A percentile compares a stretch with the other conserved stretches of the same genome.
Conservation (phyloP, 2,113 vertebrate genomes). For the Phycodurus eques region DNA sequence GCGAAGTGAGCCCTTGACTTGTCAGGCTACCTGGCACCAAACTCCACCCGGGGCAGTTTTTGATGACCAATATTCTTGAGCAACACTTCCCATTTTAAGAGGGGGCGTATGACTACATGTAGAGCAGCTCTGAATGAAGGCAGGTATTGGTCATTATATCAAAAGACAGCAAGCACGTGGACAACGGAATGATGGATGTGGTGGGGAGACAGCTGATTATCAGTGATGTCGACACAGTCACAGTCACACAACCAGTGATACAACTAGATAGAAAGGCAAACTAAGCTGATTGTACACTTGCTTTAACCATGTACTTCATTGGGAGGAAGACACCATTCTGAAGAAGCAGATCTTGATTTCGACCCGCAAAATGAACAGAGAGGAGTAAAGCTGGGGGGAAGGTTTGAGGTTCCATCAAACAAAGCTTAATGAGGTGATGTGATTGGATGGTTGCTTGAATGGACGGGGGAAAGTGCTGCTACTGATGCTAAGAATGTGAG, state of each 20-base stretch:
- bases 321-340: constrained; percentile 68
- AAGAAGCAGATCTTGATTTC: constrained; percentile 43
- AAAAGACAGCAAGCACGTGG: constrained; percentile 45
- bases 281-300: constrained; percentile 66
- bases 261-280: constrained; percentile 64
- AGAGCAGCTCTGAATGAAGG: constrained; percentile 55
- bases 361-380: constrained; percentile 50
- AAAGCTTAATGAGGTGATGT: neutral
- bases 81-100: neutral
- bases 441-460: neutral
- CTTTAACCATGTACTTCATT: constrained; percentile 65
- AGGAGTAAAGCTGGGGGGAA: neutral
- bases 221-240: constrained; percentile 51
- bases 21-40: constrained; percentile 26
- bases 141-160: constrained; percentile 61
- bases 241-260: constrained; percentile 51
- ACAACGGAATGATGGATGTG: constrained; percentile 15
- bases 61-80: neutral
- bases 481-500: constrained; percentile 28
- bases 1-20: constrained; percentile 48
- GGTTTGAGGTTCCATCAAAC: neutral
- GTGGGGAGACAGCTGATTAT: constrained; percentile 39
- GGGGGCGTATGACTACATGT: neutral
- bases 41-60: constrained; percentile 24
- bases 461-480: constrained; percentile 10